Evolutionary conservation across 2,888 invertebrate genomes (phyloP), one percentile per base, ranked within the genome.

Genomic region (Spisula solida): DNA sequence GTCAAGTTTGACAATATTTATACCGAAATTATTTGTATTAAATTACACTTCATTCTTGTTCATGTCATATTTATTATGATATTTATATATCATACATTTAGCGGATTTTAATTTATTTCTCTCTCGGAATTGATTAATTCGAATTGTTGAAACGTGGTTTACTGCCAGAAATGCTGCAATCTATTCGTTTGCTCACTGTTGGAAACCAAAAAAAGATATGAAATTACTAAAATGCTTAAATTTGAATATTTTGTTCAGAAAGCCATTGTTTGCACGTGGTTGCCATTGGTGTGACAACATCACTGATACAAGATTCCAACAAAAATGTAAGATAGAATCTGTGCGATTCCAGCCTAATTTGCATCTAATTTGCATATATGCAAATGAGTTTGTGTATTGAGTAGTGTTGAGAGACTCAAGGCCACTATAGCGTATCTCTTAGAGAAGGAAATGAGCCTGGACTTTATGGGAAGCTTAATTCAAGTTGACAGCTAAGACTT

Each of bases 331-430:
- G 92, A 92, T 92, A 90, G 87, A 87, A 92, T 92, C 92, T 90
- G 56, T 31, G 89, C 31, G 75, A 90, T 86, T 82, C 85, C 81
- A 81, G 70, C 41, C 83, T 84, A 86, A 87, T 83, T 87, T 87
- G 55, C 87, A 86, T 89, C 82, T 89, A 88, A 92, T 92, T 92
- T 91, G 70, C 91, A 92, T 92, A 91, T 89, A 92, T 92, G 92
- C 89, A 92, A 92, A 92, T 92, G 78, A 90, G 86, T 48, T 41
- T 78, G 87, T 87, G 86, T 89, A 87, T 81, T 87, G 85, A 84
- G 81, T 84, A 87, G 89, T 89, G 87, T 84, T 81, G 85, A 86
- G 89, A 87, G 87, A 81, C 79, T 81, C 81, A 81, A 84, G 87
- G 87, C 80, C 85, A 87, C 56, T 56, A 78, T 70, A 60, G 82